Conservation (phyloP, 2,113 vertebrate genomes). For the Silurus glanis region DNA sequence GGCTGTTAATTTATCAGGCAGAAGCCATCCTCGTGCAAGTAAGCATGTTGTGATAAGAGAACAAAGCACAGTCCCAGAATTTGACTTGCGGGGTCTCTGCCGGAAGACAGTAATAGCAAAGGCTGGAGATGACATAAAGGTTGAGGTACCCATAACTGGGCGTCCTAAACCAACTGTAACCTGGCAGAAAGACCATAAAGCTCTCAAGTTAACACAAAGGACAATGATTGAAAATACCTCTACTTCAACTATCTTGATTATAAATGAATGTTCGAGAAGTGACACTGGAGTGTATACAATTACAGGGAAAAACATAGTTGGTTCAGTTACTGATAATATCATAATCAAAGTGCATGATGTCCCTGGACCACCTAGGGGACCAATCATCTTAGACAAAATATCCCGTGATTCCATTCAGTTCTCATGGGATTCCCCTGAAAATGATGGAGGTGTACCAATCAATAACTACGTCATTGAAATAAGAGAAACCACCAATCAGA, state of each 20-base stretch:
- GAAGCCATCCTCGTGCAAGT: slow-evolving; percentile 89
- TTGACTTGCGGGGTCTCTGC: slow-evolving; percentile 90
- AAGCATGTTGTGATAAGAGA: slow-evolving; percentile 87
- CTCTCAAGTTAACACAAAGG: slow-evolving; percentile 88
- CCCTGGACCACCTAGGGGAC: slow-evolving; percentile 93
- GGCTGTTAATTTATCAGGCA: slow-evolving; percentile 92
- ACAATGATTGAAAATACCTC: slow-evolving; percentile 85
- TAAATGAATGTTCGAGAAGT: slow-evolving; percentile 85
- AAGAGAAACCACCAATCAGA: slow-evolving; percentile 87
- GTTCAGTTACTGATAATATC: slow-evolving; percentile 87
- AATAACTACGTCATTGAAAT: slow-evolving; percentile 93
- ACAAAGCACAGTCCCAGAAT: slow-evolving; percentile 85
- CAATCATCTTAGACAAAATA: slow-evolving; percentile 90
- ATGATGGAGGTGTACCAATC: slow-evolving; percentile 96
- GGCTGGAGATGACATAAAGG: slow-evolving; percentile 94
- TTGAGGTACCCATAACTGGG: slow-evolving; percentile 94
- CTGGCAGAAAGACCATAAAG: slow-evolving; percentile 90
- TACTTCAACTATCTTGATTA: slow-evolving; percentile 84
- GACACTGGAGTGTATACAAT: slow-evolving; percentile 87
- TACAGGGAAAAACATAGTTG: slow-evolving; percentile 90
- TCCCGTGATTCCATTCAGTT: slow-evolving; percentile 85
- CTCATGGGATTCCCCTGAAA: slow-evolving; percentile 92
- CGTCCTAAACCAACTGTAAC: slow-evolving; percentile 89
- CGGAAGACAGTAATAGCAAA: slow-evolving; percentile 92
- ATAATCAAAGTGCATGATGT: slow-evolving; percentile 91